phyloP scores from a whole-genome alignment of 64 coral and sea anemone genomes.

The Montipora cactus region DNA sequence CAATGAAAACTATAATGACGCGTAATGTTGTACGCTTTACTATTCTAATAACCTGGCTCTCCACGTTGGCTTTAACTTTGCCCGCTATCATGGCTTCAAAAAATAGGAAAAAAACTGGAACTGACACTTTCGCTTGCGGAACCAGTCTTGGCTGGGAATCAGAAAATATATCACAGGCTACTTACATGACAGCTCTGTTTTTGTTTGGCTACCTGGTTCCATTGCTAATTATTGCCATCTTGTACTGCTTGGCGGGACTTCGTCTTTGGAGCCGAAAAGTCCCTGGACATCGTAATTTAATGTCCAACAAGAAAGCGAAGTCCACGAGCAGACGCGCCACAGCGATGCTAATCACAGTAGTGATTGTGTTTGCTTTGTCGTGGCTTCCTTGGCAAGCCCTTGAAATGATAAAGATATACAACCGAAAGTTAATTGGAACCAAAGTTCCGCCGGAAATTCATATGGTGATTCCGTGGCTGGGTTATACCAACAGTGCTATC shows the following conservation, averaged over 20 bases:
- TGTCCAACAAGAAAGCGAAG: conserved; percentile 52
- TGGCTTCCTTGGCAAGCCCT: conserved; percentile 70
- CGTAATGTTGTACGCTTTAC: conserved; percentile 44
- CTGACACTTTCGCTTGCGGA: background rate
- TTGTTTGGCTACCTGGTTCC: conserved; percentile 38
- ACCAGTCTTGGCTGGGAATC: background rate
- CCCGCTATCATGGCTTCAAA: conserved; percentile 14
- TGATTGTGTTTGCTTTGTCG: conserved; percentile 67
- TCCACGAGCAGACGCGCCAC: conserved; percentile 55
- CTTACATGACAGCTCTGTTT: background rate
- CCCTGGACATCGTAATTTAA: conserved; percentile 61
- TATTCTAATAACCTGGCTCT: conserved; percentile 29
- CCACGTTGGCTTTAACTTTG: conserved; percentile 17
- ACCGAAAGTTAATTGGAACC: background rate
- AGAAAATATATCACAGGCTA: background rate
- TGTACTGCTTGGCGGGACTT: conserved; percentile 52
- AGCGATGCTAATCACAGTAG: conserved; percentile 66
- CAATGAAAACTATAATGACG: conserved; percentile 68
- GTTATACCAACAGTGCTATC: conserved; percentile 64
- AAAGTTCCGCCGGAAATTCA: background rate
- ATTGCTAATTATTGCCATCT: conserved; percentile 19
- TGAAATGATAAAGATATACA: background rate
- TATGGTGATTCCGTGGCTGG: conserved; percentile 40
- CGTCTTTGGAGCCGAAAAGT: conserved; percentile 68
- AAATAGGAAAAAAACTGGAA: background rate